Evolutionary conservation across 2,797 vertebrate species (phyloP).

Genomic region (Microctenopoma lineatum): DNA sequence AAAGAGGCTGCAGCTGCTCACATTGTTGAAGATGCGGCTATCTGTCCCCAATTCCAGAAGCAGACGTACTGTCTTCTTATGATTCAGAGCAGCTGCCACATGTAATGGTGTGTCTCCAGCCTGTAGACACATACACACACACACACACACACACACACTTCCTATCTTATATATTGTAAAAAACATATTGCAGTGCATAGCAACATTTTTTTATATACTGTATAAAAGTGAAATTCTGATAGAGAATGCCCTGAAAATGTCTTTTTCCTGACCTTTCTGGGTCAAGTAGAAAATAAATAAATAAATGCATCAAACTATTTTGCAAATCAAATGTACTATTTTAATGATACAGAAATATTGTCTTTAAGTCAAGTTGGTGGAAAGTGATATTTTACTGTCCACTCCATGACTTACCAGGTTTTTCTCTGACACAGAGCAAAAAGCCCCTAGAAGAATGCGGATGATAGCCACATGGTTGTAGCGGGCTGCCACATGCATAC

Average conservation of each 20-base stretch:
- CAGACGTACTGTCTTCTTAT: constrained; percentile 93
- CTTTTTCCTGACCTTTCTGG: no score
- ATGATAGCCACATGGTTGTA: constrained; percentile 95
- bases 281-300: no score
- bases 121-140: constrained; percentile 69
- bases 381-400: not conserved
- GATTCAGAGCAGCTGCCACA: constrained; percentile 93
- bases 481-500: constrained; percentile 93
- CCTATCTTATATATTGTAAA: no score
- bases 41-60: constrained; percentile 95
- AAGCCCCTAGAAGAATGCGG: constrained; percentile 92
- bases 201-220: no score
- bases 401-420: constrained; percentile 88
- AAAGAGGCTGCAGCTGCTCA: constrained; percentile 62
- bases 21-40: constrained; percentile 87
- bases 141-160: not conserved
- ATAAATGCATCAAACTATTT: no score
- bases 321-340: no score
- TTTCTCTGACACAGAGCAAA: constrained; percentile 95
- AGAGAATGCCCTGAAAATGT: no score
- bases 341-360: not conserved
- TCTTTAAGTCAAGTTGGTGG: not conserved
- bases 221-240: no score
- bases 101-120: constrained; percentile 93
- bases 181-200: no score